Conservation (phyloP, 2,113 vertebrate genomes). For the Mystacornis crossleyi region DNA sequence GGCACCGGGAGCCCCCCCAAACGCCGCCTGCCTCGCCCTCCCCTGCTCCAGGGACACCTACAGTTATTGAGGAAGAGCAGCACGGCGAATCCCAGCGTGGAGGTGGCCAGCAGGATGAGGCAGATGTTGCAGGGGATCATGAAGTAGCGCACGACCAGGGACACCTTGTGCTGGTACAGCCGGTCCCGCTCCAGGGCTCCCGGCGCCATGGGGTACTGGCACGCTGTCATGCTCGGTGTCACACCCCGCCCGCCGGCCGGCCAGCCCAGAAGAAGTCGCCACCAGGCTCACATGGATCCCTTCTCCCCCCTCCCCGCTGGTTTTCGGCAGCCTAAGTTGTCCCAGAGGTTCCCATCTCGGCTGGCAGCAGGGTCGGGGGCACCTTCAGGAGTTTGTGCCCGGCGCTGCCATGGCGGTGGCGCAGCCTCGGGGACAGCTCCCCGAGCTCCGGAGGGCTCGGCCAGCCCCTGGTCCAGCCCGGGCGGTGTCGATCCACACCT, state of each 20-base stretch:
- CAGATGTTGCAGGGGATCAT: conserved; percentile 99
- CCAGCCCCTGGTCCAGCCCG: background rate
- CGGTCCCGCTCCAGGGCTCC: conserved; percentile 81
- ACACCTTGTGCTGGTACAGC: conserved; percentile 91
- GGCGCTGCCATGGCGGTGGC: background rate
- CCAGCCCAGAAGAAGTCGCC: background rate
- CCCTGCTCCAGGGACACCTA: conserved; percentile 72
- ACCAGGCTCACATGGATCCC: background rate
- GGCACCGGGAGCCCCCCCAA: background rate
- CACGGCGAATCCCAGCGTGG: conserved; percentile 90
- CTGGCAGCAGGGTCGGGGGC: background rate
- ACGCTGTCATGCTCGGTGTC: conserved; percentile 82
- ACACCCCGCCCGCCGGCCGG: background rate
- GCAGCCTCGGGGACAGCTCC: background rate
- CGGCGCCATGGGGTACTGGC: conserved; percentile 81
- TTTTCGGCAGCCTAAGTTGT: background rate
- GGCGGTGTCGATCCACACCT: background rate
- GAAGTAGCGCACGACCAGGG: conserved; percentile 93
- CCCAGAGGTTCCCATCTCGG: background rate
- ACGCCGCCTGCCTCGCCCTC: background rate
- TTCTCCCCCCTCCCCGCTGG: fast-evolving
- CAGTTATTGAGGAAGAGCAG: conserved; percentile 98
- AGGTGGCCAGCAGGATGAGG: conserved; percentile 93
- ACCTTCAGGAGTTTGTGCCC: background rate
- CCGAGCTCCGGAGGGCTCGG: background rate